Conservation (phyloP, 2,888 invertebrate genomes). For the Epinotia ramella region DNA sequence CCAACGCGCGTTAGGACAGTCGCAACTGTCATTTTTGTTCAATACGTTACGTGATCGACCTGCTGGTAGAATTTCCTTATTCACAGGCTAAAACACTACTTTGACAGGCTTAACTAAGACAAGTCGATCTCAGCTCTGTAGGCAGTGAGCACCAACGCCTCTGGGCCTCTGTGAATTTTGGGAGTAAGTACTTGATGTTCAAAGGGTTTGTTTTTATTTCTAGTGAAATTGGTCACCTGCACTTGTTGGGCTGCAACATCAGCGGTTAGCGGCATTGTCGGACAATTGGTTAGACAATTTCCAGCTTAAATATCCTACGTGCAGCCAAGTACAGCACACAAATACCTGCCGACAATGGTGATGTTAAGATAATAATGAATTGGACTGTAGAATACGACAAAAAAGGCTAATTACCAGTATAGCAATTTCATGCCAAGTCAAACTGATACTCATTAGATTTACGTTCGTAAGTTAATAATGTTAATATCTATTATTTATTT, state of each 20-base stretch:
- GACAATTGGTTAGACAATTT: slow-evolving; percentile 79
- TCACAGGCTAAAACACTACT: too few species aligned
- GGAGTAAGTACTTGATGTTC: neutral
- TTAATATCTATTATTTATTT: slow-evolving; percentile 13
- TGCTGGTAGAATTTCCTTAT: too few species aligned
- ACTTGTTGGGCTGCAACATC: slow-evolving; percentile 91
- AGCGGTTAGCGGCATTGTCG: slow-evolving; percentile 90
- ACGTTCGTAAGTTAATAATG: neutral
- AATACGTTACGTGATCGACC: too few species aligned
- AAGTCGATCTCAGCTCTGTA: too few species aligned
- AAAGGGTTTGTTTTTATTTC: neutral
- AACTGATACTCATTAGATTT: slow-evolving; percentile 38
- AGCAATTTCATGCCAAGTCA: slow-evolving; percentile 44
- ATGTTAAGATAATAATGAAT: neutral
- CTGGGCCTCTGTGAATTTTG: neutral
- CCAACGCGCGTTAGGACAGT: too few species aligned
- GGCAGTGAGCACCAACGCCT: neutral
- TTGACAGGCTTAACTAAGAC: too few species aligned
- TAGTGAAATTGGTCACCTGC: slow-evolving; percentile 61
- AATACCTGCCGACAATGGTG: slow-evolving; percentile 63
- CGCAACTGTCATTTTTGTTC: too few species aligned
- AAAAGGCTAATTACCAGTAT: slow-evolving; percentile 32
- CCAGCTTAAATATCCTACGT: slow-evolving; percentile 80
- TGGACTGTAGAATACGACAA: neutral
- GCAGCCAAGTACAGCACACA: slow-evolving; percentile 80